Evolutionary conservation across 2,797 vertebrate species (phyloP).

Genomic region (Coregonus sp.): DNA sequence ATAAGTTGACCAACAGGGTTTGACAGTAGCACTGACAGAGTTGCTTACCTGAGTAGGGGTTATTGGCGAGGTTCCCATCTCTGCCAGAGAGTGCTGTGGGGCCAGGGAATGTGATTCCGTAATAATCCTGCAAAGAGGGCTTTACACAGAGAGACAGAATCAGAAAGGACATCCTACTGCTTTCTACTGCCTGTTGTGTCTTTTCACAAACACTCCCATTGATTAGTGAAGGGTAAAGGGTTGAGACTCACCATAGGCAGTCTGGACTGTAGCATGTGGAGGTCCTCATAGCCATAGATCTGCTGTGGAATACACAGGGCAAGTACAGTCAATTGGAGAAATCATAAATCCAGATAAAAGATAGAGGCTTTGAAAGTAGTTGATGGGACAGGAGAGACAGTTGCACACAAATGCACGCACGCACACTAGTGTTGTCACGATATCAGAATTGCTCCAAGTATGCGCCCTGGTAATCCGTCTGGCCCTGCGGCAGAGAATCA

Average conservation of each 20-base stretch:
- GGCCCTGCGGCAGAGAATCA: no score
- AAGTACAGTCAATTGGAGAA: background rate
- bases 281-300: slow-evolving; percentile 97
- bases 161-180: background rate
- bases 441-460: no score
- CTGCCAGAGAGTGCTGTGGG: slow-evolving; percentile 87
- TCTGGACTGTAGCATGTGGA: slow-evolving; percentile 94
- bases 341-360: background rate
- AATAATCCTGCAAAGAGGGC: slow-evolving; percentile 89
- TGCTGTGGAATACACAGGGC: slow-evolving; percentile 69
- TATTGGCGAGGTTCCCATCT: slow-evolving; percentile 90
- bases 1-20: background rate
- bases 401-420: no score
- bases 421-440: no score
- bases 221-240: no score
- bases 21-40: background rate
- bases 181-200: no score
- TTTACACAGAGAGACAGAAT: slow-evolving; percentile 37
- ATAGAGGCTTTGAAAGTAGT: no score
- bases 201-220: no score
- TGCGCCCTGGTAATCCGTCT: no score
- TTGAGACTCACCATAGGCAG: slow-evolving; percentile 87
- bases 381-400: no score
- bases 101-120: slow-evolving; percentile 96
- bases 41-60: slow-evolving; percentile 89